Evolutionary conservation across 2,888 invertebrate genomes (phyloP).

Genomic region (Dioctria linearis): DNA sequence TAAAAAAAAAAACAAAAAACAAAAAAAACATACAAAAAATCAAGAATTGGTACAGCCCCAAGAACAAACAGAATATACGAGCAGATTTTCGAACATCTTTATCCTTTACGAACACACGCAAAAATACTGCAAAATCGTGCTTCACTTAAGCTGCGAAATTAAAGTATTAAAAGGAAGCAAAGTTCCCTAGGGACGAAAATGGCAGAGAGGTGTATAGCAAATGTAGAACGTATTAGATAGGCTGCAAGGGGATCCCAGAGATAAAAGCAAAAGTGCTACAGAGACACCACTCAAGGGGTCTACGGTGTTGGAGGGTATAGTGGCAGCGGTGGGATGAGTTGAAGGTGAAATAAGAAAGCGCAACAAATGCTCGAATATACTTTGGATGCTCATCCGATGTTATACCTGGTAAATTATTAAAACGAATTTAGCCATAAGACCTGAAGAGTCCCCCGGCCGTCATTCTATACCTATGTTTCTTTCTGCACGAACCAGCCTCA

Average conservation of each 20-base stretch:
- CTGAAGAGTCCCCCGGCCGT: slow-evolving; percentile 51
- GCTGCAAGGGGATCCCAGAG: slow-evolving; percentile 16
- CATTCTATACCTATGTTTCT: slow-evolving; percentile 21
- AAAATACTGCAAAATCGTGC: slow-evolving; percentile 27
- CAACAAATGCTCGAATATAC: slow-evolving; percentile 35
- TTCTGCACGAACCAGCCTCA: slow-evolving; percentile 10
- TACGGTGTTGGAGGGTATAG: too few relatives aligned
- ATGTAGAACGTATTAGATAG: too few relatives aligned
- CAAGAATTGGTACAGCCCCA: neutral
- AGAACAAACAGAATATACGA: neutral
- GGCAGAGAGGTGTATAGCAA: neutral
- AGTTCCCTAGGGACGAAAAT: neutral
- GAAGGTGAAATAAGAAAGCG: slow-evolving; percentile 31
- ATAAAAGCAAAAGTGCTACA: slow-evolving; percentile 22
- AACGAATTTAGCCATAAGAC: slow-evolving; percentile 56
- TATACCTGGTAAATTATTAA: slow-evolving; percentile 57
- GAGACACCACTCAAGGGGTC: neutral
- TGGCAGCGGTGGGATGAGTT: too few relatives aligned
- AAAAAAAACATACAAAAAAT: neutral
- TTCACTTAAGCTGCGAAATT: slow-evolving; percentile 47
- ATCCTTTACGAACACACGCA: slow-evolving; percentile 17
- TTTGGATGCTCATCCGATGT: slow-evolving; percentile 49
- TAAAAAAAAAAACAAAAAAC: neutral
- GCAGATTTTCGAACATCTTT: neutral
- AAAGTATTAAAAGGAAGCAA: slow-evolving; percentile 41